Conservation (phyloP, 2,888 invertebrate genomes). For the Chironomus tentans region DNA sequence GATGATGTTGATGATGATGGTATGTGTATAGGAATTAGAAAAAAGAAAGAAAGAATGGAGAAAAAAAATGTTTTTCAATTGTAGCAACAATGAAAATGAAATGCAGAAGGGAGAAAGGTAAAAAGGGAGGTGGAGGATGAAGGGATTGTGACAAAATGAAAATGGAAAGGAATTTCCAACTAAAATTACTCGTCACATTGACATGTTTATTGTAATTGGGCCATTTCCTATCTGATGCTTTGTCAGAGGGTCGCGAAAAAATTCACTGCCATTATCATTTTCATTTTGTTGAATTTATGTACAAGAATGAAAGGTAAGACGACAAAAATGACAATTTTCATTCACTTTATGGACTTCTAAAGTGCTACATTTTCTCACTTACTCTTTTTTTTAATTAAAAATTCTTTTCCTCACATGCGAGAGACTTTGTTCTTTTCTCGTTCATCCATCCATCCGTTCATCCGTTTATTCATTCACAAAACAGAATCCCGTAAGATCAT, state of each 20-base stretch:
- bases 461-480: neutral
- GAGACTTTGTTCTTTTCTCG: neutral
- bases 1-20: neutral
- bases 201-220: constrained; percentile 27
- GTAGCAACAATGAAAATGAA: neutral
- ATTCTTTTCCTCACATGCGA: neutral
- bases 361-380: neutral
- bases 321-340: neutral
- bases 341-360: neutral
- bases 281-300: too few species aligned
- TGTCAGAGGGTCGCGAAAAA: neutral
- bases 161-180: neutral
- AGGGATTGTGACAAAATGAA: neutral
- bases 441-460: neutral
- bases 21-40: neutral
- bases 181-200: constrained; percentile 8
- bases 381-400: constrained; percentile 23
- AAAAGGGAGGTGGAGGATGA: neutral
- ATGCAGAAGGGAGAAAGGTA: neutral
- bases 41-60: neutral
- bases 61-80: constrained; percentile 16
- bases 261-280: neutral
- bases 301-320: neutral
- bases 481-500: neutral
- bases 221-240: neutral